These are phyloP conservation scores for Nymphalis polychloros DNA, from an alignment of 2,888 invertebrate genomes.

Conservation along the genomic window DNA sequence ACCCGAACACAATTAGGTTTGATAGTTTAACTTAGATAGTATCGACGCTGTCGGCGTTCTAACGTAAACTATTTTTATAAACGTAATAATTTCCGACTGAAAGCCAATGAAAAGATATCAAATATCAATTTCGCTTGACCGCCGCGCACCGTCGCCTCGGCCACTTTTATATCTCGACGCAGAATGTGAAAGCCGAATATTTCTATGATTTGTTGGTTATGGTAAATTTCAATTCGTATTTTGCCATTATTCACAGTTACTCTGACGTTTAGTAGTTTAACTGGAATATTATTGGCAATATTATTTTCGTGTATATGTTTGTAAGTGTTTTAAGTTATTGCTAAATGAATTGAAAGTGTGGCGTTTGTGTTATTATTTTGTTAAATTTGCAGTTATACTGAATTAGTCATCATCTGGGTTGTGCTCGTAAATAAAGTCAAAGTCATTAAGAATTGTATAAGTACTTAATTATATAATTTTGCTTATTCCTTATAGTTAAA, in stretches of 20 bases:
- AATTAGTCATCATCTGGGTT: too few relatives aligned
- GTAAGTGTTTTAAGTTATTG: conserved; percentile 3
- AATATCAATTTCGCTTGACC: conserved; percentile 11
- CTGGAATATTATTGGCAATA: conserved; percentile 3
- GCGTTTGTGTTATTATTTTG: background rate
- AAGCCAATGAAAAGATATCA: conserved; percentile 13
- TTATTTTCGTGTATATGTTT: background rate
- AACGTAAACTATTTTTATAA: conserved; percentile 2
- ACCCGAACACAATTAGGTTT: background rate
- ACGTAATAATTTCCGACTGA: conserved; percentile 8
- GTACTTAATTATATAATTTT: too few relatives aligned
- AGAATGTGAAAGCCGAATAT: conserved; percentile 4
- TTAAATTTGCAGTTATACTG: background rate
- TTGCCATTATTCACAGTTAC: conserved; percentile 14
- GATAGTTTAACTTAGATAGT: background rate
- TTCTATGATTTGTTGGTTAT: conserved; percentile 18
- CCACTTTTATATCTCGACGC: background rate
- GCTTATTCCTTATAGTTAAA: too few relatives aligned
- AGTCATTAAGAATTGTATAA: too few relatives aligned
- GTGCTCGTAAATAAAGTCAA: too few relatives aligned
- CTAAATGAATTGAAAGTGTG: background rate
- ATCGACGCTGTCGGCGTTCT: background rate
- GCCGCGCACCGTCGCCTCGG: background rate
- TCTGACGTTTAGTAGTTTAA: conserved; percentile 13
- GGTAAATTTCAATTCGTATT: conserved; percentile 15